These are phyloP conservation scores for Benitochromis conjunctus DNA, from an alignment of 2,113 vertebrate genomes.

Conservation along the genomic window DNA sequence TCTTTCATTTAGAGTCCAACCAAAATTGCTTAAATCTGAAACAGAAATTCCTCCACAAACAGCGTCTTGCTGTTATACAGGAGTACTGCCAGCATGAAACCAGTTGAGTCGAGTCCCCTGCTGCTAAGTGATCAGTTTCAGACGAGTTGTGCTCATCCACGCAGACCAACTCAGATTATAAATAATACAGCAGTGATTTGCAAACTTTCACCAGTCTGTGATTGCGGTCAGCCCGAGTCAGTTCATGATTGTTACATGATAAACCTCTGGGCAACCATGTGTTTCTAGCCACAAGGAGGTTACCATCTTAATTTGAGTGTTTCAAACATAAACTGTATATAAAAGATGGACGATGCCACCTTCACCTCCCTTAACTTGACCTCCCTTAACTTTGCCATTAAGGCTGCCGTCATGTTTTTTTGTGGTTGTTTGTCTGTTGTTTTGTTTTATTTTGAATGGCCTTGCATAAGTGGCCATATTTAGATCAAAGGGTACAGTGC, in stretches of 20 bases:
- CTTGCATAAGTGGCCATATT: neutral
- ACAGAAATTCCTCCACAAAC: neutral
- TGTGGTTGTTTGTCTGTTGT: neutral
- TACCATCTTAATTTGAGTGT: neutral
- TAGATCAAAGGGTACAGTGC: neutral
- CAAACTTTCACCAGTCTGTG: neutral
- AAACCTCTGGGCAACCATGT: neutral
- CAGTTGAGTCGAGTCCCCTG: neutral
- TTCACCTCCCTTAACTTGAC: neutral
- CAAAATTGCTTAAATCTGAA: rapidly evolving
- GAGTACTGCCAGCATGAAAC: neutral
- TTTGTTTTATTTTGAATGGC: neutral
- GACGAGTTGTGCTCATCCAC: neutral
- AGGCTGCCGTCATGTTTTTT: neutral
- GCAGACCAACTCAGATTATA: neutral
- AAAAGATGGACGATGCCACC: neutral
- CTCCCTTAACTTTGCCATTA: neutral
- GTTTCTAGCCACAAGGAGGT: neutral
- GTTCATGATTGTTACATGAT: neutral
- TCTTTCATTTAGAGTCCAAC: no score
- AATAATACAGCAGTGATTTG: neutral
- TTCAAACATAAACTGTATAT: neutral
- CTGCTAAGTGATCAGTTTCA: neutral
- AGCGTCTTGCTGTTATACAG: neutral
- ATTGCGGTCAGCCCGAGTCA: neutral